Evolutionary conservation across 2,888 invertebrate species (phyloP).

Genomic region (Portevinia maculata): DNA sequence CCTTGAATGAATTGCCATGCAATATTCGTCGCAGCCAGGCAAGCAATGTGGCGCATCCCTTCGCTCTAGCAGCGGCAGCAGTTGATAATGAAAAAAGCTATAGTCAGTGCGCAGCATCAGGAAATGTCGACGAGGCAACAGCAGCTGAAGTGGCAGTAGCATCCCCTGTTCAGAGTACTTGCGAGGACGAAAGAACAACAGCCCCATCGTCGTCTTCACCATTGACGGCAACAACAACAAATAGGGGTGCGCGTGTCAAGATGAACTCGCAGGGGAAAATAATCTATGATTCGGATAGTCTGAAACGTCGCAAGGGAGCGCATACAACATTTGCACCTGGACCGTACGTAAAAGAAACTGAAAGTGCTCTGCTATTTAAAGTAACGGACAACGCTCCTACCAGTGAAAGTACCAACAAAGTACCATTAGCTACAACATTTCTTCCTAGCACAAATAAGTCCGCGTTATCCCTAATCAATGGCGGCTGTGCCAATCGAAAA

Average conservation of each 20-base stretch:
- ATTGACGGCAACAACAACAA: constrained; percentile 43
- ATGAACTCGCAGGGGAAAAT: constrained; percentile 94
- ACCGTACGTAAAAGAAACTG: constrained; percentile 90
- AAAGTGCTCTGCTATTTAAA: constrained; percentile 78
- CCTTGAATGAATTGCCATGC: constrained; percentile 90
- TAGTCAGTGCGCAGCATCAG: constrained; percentile 77
- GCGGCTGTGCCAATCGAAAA: constrained; percentile 78
- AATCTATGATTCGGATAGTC: constrained; percentile 93
- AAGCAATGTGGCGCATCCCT: constrained; percentile 66
- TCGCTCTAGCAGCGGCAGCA: constrained; percentile 65
- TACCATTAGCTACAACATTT: constrained; percentile 76
- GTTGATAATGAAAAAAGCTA: constrained; percentile 69
- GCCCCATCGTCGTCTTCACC: constrained; percentile 52
- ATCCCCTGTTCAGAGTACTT: constrained; percentile 54
- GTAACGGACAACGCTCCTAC: constrained; percentile 56
- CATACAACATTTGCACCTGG: constrained; percentile 95
- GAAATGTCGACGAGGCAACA: constrained; percentile 55
- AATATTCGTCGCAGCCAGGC: constrained; percentile 78
- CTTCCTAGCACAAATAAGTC: constrained; percentile 61
- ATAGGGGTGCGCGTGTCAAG: constrained; percentile 86
- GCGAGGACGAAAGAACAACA: constrained; percentile 75
- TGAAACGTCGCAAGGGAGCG: constrained; percentile 89
- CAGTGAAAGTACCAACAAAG: constrained; percentile 74
- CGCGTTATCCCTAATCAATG: constrained; percentile 75
- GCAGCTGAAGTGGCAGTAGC: constrained; percentile 63